Conservation (phyloP, 2,888 invertebrate genomes). For the Dynastes hyllus region DNA sequence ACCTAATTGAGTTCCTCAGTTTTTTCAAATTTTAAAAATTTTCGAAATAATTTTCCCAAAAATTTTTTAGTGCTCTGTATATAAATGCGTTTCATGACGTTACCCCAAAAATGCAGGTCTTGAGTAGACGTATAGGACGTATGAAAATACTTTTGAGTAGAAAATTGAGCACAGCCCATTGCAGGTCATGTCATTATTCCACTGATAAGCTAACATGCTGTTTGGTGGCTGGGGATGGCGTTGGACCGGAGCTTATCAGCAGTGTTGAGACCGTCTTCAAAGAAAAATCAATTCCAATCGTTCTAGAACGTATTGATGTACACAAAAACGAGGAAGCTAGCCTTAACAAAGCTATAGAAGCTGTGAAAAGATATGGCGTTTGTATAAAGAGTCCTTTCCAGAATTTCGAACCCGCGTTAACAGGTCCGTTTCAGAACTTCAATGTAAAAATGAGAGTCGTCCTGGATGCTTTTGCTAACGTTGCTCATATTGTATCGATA, state of each 20-base stretch:
- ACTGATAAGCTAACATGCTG: conserved; percentile 79
- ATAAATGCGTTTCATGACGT: too few relatives aligned
- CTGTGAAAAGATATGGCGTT: conserved; percentile 85
- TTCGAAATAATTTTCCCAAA: too few relatives aligned
- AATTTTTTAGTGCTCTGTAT: too few relatives aligned
- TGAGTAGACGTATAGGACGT: not conserved
- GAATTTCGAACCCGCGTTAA: conserved; percentile 76
- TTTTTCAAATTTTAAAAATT: too few relatives aligned
- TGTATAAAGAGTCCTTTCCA: conserved; percentile 84
- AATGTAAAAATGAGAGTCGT: conserved; percentile 77
- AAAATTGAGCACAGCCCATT: not conserved
- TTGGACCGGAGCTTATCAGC: conserved; percentile 93
- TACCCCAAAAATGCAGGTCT: not conserved
- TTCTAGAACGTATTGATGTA: conserved; percentile 93
- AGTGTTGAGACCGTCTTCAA: conserved; percentile 91
- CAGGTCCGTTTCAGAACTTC: conserved; percentile 47
- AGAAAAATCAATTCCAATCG: conserved; percentile 90
- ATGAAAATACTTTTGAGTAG: not conserved
- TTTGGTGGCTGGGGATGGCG: conserved; percentile 95
- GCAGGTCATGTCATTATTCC: conserved; percentile 36
- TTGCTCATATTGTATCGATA: conserved; percentile 91
- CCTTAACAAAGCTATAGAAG: conserved; percentile 86
- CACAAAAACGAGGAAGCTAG: conserved; percentile 88
- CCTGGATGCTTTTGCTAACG: conserved; percentile 90
- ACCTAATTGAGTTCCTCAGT: too few relatives aligned